A percentile compares a stretch with the other conserved stretches of the same genome.
Evolutionary conservation across 2,888 invertebrate genomes (phyloP).

Genomic region (Netelia fuscicornis): DNA sequence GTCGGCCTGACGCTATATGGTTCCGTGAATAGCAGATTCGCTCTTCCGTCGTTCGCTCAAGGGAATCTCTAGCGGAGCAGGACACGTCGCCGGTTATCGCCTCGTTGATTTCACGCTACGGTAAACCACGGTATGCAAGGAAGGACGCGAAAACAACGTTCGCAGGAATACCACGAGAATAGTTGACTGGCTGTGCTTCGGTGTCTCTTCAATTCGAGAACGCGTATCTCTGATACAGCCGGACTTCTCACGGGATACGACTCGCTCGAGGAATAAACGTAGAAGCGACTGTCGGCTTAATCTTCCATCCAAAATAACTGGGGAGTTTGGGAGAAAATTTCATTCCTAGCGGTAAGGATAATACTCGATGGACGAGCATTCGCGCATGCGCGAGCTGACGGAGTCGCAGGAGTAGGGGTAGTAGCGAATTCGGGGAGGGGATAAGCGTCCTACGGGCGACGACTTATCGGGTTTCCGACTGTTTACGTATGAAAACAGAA

Average conservation of each 20-base stretch:
- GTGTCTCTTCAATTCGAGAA: no score
- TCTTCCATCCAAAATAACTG: no score
- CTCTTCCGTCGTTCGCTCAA: constrained; percentile 47
- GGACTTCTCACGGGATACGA: constrained; percentile 14
- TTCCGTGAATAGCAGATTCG: constrained; percentile 51
- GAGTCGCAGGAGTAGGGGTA: background rate
- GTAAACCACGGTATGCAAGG: constrained; percentile 55
- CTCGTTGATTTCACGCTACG: constrained; percentile 65
- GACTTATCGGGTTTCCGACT: background rate
- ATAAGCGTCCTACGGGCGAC: background rate
- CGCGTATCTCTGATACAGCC: no score
- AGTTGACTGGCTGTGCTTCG: no score
- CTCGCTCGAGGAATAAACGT: no score
- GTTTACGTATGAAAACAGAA: constrained; percentile 1
- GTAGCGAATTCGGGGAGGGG: background rate
- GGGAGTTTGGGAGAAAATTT: no score
- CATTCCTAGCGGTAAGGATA: no score
- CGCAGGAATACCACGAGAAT: no score
- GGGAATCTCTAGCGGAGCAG: constrained; percentile 63
- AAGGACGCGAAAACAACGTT: constrained; percentile 16
- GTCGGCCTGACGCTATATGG: constrained; percentile 25
- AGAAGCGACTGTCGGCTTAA: no score
- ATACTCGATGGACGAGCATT: no score
- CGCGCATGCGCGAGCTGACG: background rate
- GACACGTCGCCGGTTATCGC: constrained; percentile 63